Evolutionary conservation across 2,113 vertebrate species (phyloP).

Genomic region (Nyctereutes procyonoides): DNA sequence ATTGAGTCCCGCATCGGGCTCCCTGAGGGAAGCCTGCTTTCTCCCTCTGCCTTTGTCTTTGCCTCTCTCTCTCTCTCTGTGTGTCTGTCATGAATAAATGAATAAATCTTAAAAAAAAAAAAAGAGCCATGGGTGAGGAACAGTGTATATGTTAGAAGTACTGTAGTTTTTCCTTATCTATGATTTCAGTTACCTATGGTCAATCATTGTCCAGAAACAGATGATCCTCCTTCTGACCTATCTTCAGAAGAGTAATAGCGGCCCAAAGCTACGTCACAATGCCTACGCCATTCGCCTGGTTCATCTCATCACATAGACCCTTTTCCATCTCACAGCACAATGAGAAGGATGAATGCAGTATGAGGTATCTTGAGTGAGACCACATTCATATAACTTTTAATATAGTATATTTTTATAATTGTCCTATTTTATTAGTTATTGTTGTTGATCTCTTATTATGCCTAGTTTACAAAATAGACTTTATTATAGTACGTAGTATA

Average conservation of each 20-base stretch:
- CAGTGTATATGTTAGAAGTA: neutral
- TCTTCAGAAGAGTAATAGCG: neutral
- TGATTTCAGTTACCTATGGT: neutral
- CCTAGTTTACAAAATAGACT: neutral
- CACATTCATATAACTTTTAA: neutral
- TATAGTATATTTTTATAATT: neutral
- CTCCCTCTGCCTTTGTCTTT: too few species aligned
- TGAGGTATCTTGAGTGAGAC: neutral
- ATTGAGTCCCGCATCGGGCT: too few species aligned
- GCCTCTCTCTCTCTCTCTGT: too few species aligned
- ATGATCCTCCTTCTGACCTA: neutral
- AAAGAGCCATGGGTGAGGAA: neutral
- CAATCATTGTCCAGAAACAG: neutral
- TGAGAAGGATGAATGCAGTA: neutral
- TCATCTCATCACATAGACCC: neutral
- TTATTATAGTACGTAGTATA: neutral
- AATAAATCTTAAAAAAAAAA: too few species aligned
- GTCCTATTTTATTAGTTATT: neutral
- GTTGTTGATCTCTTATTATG: neutral
- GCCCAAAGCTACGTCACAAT: neutral
- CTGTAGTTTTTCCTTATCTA: neutral
- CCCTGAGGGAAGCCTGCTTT: too few species aligned
- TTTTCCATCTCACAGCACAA: neutral
- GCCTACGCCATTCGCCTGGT: neutral
- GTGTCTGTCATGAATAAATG: too few species aligned